Base-by-base conservation (phyloP, 1,140 invertebrate genomes). In the Drosophila pectinifera region DNA sequence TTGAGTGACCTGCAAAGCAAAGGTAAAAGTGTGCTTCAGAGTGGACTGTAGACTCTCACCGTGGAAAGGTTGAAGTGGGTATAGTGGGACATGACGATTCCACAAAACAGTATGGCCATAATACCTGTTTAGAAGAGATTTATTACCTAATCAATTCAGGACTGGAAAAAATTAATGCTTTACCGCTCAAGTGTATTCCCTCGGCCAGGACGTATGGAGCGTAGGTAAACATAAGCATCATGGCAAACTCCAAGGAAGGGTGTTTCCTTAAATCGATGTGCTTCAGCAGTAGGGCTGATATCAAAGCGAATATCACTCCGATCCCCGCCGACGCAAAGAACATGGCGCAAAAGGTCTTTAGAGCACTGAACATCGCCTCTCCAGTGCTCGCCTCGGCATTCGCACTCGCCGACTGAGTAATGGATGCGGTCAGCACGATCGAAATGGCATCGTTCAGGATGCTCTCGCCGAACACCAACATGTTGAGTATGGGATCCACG, bases 31-130 rank as follows among this genome's bases (percentile, higher is more conserved):
- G 13, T 7, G 16, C 16, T 7, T 7, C 4, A 18, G 0, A 34
- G 10, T 4, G 26, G n/a, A 6, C 16, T 5, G 8, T 3, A 24
- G 4, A 18, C 2, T 4, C 65, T 48, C 5, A 57, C 68, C 18
- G 98, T 99, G 2, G 98, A 99, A 14, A 99, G 93, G 93, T 99
- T 99, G 83, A 98, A 98, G 94, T 99, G 99, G 16, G 98, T 99
- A 89, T 99, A 99, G 92, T 99, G 99, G 1, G 98, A 99, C 99
- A 99, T 99, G 0, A 99, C 98, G 90, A 99, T 98, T 3, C 98
- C 99, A 94, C 98, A 99, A 92, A 99, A 99, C 65, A 99, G 93
- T 84, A 99, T 99, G 14, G 99, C 98, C 99, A 99, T 99, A 42
- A 99, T 99, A 64, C 73, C 73, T 75, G 11, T 45, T 45, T 1